Conservation (phyloP, 2,797 vertebrate species). For the Pteronotus mesoamericanus region DNA sequence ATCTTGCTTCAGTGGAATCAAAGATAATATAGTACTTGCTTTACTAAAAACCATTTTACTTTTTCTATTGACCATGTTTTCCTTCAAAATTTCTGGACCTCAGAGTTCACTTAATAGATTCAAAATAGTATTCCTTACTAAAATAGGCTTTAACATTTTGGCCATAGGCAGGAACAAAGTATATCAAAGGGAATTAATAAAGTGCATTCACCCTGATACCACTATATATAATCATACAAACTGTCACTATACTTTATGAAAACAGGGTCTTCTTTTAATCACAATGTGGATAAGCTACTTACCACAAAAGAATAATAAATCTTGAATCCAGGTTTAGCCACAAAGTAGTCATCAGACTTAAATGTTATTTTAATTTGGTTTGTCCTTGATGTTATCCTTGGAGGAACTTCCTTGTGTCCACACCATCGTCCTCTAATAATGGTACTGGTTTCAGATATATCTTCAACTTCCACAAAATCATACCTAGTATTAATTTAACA, state of each 20-base stretch:
- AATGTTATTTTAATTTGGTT: slow-evolving; percentile 95
- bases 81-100: background rate
- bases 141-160: background rate
- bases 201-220: background rate
- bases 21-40: background rate
- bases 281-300: slow-evolving; percentile 75
- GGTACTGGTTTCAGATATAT: slow-evolving; percentile 90
- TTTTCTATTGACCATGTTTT: background rate
- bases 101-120: background rate
- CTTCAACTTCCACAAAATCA: slow-evolving; percentile 97
- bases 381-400: slow-evolving; percentile 91
- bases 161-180: background rate
- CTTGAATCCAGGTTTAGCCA: slow-evolving; percentile 97
- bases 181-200: background rate
- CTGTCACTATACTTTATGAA: background rate
- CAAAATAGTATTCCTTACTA: background rate
- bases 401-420: slow-evolving; percentile 90
- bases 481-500: slow-evolving; percentile 84
- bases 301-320: slow-evolving; percentile 94
- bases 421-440: slow-evolving; percentile 97
- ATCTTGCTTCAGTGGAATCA: background rate
- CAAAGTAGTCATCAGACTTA: slow-evolving; percentile 97
- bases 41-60: background rate
- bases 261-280: slow-evolving; percentile 39
- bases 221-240: slow-evolving; percentile 21